Evolutionary conservation across 2,888 invertebrate genomes (phyloP), one percentile per base, ranked within the genome.

Genomic region (Acrobasis repandana): DNA sequence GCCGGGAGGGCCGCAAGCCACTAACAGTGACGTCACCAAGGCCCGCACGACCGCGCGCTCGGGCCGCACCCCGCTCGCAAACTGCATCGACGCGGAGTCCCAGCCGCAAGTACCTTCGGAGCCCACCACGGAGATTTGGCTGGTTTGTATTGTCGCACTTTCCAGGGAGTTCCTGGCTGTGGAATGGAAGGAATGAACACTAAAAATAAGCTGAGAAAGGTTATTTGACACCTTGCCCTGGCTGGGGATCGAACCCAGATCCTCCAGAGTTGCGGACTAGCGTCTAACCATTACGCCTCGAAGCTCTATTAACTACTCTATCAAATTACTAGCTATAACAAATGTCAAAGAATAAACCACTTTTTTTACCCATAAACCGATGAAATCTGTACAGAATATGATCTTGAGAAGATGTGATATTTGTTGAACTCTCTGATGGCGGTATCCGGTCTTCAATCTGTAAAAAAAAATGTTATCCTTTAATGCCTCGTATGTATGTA

Each of bases 121-220:
- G 0, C 88, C 84, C 15, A 70, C 63, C 47, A 86, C 50, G 5
- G 72, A 74, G 1, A 90, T 56, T 66, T 90, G 90, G 20, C 75
- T 75, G 43, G 79, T 84, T 2, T 72, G 66, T n/a, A 90, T 47
- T 2, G 78, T 79, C n/a, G 83, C 66, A 20, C 68, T 77, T 50
- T 87, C 86, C n/a, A 89, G 65, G 0, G 65, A 61, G 5, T 76
- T 60, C 0, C 65, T 20, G 1, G 72, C 88, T 88, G 73, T 5
- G 5, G 3, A n/a, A 56, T 38, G 59, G 47, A 52, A 36, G 59
- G 15, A 36, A 28, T 34, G 6, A n/a, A n/a, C n/a, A n/a, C 34
- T 8, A 8, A 20, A 20, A 4, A 2, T 20, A 20, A 20, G 2
- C 20, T 20, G 20, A 20, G 4, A 20, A 20, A 20, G 20, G 20